These are phyloP conservation scores for Neolamprologus modestus DNA, from an alignment of 2,113 vertebrate genomes.

Conservation along the genomic window DNA sequence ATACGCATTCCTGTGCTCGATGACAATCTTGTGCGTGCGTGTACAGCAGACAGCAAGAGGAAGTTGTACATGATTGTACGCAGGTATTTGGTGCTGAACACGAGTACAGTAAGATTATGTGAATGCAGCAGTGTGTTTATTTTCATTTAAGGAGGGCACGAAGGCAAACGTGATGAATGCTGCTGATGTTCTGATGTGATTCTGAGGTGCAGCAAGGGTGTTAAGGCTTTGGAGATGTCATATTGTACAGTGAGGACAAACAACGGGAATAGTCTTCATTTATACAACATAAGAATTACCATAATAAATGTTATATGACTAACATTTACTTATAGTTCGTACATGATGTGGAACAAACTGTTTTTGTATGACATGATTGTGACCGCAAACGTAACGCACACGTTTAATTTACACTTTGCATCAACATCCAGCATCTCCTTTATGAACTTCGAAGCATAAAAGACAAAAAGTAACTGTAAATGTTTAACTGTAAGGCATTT, in stretches of 20 bases:
- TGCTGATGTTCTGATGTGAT: neutral
- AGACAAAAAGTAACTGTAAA: neutral
- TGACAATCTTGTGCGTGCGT: neutral
- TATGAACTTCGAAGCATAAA: neutral
- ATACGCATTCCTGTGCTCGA: neutral
- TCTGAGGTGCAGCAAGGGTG: neutral
- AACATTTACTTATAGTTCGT: neutral
- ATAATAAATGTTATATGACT: neutral
- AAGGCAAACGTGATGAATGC: slow-evolving; percentile 4
- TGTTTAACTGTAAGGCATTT: neutral
- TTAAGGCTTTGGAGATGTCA: neutral
- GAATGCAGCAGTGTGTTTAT: slow-evolving; percentile 19
- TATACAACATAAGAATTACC: neutral
- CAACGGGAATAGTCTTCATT: neutral
- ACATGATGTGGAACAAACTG: neutral
- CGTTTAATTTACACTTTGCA: neutral
- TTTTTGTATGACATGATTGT: neutral
- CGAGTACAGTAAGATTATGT: slow-evolving; percentile 13
- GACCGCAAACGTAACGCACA: neutral
- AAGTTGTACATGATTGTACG: neutral
- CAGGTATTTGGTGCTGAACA: slow-evolving; percentile 22
- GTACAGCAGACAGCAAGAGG: neutral
- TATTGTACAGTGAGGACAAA: neutral
- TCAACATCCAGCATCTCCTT: slow-evolving; percentile 42
- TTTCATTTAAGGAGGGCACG: neutral